Percentiles rank a stretch among this genome's conserved stretches.
These are phyloP conservation scores for Galendromus occidentalis DNA, from an alignment of 1,140 invertebrate genomes.

Conservation along the genomic window DNA sequence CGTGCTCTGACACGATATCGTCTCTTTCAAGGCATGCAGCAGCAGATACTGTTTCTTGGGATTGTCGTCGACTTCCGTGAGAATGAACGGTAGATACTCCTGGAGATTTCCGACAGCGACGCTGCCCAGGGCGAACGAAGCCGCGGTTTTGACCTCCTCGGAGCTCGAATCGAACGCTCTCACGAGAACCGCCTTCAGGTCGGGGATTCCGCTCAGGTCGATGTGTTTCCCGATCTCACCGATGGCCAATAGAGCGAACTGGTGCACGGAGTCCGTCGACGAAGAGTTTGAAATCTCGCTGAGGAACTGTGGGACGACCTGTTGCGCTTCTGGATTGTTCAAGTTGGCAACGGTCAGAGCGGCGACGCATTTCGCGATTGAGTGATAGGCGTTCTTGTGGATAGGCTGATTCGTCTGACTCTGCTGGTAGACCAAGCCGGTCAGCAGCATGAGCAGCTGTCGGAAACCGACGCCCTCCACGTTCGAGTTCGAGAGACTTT, in stretches of 20 bases:
- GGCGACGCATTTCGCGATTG: conserved; percentile 82
- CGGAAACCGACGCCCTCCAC: conserved; percentile 55
- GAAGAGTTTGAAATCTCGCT: conserved; percentile 39
- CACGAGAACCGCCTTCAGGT: conserved; percentile 32
- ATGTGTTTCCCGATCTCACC: conserved; percentile 88
- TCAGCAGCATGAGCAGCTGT: conserved; percentile 50
- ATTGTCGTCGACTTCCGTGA: conserved; percentile 77
- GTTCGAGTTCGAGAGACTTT: conserved; percentile 59
- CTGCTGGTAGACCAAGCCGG: conserved; percentile 30
- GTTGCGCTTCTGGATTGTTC: conserved; percentile 39
- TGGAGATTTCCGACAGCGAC: conserved; percentile 83
- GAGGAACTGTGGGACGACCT: conserved; percentile 66
- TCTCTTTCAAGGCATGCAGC: conserved; percentile 89
- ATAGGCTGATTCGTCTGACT: conserved; percentile 20
- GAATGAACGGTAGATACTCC: conserved; percentile 78
- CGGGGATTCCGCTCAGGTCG: conserved; percentile 58
- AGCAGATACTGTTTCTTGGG: conserved; percentile 86
- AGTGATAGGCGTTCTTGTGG: conserved; percentile 53
- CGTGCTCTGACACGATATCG: conserved; percentile 65
- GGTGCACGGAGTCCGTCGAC: conserved; percentile 47
- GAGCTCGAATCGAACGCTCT: conserved; percentile 36
- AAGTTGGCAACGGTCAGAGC: conserved; percentile 56
- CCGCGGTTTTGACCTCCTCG: conserved; percentile 65
- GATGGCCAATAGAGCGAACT: conserved; percentile 77
- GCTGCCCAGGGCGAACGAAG: conserved; percentile 74